A percentile compares a stretch with the other conserved stretches of the same genome.
Evolutionary conservation across 35 echinoderm and acorn worm species (phyloP).

Genomic region (Apostichopus californicus): DNA sequence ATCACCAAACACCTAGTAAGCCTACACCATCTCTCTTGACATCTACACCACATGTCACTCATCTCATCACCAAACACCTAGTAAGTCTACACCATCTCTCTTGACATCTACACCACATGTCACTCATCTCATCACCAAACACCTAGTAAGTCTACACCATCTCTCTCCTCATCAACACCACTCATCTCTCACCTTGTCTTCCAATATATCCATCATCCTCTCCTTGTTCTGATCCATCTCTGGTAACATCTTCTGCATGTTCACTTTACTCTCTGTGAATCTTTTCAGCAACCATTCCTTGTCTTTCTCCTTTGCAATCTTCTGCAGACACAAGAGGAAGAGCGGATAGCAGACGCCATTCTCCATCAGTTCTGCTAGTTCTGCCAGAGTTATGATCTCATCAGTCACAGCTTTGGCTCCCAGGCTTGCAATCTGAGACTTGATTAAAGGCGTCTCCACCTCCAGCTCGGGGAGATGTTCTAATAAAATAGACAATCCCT

Average conservation of each 20-base stretch:
- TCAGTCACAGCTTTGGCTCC: slow-evolving; percentile 76
- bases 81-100: too few relatives aligned
- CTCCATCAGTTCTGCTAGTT: slow-evolving; percentile 80
- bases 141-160: too few relatives aligned
- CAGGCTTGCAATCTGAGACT: slow-evolving; percentile 80
- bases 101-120: too few relatives aligned
- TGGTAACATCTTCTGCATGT: slow-evolving; percentile 92
- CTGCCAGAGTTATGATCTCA: slow-evolving; percentile 68
- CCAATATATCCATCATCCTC: slow-evolving; percentile 98
- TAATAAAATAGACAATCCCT: slow-evolving; percentile 85
- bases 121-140: neutral
- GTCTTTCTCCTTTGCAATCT: slow-evolving; percentile 76
- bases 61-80: too few relatives aligned
- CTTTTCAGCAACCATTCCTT: slow-evolving; percentile 72
- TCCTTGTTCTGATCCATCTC: slow-evolving; percentile 98
- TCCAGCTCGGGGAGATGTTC: slow-evolving; percentile 80
- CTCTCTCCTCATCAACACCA: too few relatives aligned
- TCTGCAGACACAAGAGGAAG: slow-evolving; percentile 90
- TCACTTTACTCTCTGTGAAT: slow-evolving; percentile 82
- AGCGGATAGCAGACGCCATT: slow-evolving; percentile 92
- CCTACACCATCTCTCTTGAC: too few relatives aligned
- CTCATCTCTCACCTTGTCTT: slow-evolving; percentile 66
- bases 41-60: too few relatives aligned
- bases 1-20: neutral
- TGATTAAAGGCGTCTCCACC: slow-evolving; percentile 79